Conservation (phyloP, 2,888 invertebrate species). For the Limnephilus rhombicus region DNA sequence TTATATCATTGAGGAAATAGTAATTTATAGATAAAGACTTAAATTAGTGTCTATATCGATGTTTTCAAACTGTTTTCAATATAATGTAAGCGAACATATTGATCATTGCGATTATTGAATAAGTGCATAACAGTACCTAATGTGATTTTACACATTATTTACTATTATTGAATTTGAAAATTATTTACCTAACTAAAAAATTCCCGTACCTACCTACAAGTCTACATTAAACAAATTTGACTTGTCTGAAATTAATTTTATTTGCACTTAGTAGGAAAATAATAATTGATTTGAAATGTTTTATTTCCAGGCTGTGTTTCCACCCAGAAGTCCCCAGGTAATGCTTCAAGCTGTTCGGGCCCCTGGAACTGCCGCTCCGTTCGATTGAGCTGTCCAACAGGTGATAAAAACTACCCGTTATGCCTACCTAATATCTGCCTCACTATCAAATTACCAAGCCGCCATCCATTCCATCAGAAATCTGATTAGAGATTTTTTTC, state of each 20-base stretch:
- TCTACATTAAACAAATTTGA: not conserved
- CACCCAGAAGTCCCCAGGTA: conserved; percentile 75
- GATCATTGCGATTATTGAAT: no score
- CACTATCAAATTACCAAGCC: not conserved
- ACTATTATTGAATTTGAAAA: no score
- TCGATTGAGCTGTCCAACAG: conserved; percentile 81
- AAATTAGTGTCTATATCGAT: no score
- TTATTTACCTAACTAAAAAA: no score
- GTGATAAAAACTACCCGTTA: conserved; percentile 69
- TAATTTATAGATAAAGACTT: no score
- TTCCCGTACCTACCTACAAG: no score
- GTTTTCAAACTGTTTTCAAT: no score
- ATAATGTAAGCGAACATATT: no score
- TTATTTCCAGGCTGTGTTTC: conserved; percentile 77
- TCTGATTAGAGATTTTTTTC: no score
- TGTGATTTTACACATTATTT: no score
- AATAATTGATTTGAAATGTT: conserved; percentile 51
- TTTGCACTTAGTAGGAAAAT: not conserved
- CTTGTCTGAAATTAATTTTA: not conserved
- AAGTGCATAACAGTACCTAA: no score
- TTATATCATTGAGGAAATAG: no score
- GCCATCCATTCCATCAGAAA: not conserved
- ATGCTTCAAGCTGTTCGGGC: conserved; percentile 83
- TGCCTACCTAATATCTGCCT: not conserved
- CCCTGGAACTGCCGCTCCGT: conserved; percentile 81